Evolutionary conservation across 92 coral and sea anemone species (phyloP), one percentile per base, ranked within the genome.

Genomic region (Phenganax subtilis): DNA sequence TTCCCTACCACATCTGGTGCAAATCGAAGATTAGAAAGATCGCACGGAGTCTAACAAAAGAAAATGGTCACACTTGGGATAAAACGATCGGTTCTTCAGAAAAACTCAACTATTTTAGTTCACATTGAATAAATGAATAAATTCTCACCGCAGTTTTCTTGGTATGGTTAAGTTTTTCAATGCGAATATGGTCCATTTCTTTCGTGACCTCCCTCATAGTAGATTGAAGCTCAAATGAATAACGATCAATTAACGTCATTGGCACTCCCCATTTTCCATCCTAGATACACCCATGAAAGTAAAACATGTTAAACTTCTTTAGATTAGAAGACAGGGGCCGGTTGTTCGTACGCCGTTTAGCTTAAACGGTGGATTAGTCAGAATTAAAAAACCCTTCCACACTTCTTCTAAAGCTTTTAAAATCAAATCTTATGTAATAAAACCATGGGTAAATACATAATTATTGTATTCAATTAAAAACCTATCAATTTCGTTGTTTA

Each of bases 191-290:
- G 62, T 94, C 98, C 90, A 94, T 85, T 51, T 89, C 85, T 12
- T 75, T 85, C 12, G 93, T 93, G 16, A 94, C 84, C 67, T 94
- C 98, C 67, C 67, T 76, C 60, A 84, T 89, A 16, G 97, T 85
- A 58, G 97, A 75, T 63, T 91, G 87, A 65, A 94, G 91, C 65
- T 94, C 98, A 55, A 86, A 92, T 0, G 92, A 85, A 84, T 94
- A 94, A 71, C 98, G 87, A 52, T 94, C 96, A 37, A 94, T 82
- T 8, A 94, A 83, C 71, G 90, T 88, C 57, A 88, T 80, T 51
- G 98, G 98, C 9, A 94, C 89, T 53, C 88, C 90, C 98, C 98
- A 94, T 51, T 86, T 74, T 37, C 98, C 98, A 84, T 76, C 71
- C 98, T 93, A 81, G 10, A 73, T 12, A 59, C 64, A 85, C 65